These are phyloP conservation scores for Aurelia aurita complex sp. Pacific DNA, from an alignment of 30 jellyfish, hydroid and myxozoan genomes.

Conservation along the genomic window DNA sequence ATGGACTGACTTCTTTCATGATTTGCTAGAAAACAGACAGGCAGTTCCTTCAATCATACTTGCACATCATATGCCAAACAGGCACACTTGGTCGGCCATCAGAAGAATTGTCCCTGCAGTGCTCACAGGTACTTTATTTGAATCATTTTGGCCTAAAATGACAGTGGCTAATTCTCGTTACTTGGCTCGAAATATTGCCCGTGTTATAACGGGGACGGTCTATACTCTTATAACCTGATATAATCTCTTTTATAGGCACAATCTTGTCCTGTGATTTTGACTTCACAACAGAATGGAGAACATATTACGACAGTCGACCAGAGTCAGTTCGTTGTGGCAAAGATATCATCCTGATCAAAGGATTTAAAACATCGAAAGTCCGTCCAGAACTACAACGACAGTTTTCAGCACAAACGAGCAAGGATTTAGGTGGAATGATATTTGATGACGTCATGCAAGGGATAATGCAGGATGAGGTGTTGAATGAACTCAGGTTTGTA, in stretches of 20 bases:
- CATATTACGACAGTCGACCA: conserved; percentile 77
- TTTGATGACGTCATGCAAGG: conserved; percentile 70
- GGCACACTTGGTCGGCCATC: conserved; percentile 72
- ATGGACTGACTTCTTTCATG: conserved; percentile 69
- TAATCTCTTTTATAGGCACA: conserved; percentile 33
- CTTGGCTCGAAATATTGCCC: not conserved
- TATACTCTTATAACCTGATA: not conserved
- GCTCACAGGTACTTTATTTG: conserved; percentile 44
- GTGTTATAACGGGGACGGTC: too few species aligned
- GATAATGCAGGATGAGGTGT: conserved; percentile 36
- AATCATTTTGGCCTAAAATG: too few species aligned
- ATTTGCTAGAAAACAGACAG: conserved; percentile 40
- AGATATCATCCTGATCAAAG: conserved; percentile 60
- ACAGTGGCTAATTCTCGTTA: too few species aligned
- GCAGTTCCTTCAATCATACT: conserved; percentile 70
- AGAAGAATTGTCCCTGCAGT: conserved; percentile 59
- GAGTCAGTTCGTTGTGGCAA: conserved; percentile 78
- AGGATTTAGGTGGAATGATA: conserved; percentile 85
- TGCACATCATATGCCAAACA: conserved; percentile 77
- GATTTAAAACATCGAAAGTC: conserved; percentile 26
- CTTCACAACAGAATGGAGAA: conserved; percentile 79
- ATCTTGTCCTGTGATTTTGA: conserved; percentile 74
- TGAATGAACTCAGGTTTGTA: conserved; percentile 50
- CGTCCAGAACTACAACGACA: conserved; percentile 54
- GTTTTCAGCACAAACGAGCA: conserved; percentile 45